These are phyloP conservation scores for Congeria kusceri DNA, from an alignment of 2,888 invertebrate species.

Conservation along the genomic window DNA sequence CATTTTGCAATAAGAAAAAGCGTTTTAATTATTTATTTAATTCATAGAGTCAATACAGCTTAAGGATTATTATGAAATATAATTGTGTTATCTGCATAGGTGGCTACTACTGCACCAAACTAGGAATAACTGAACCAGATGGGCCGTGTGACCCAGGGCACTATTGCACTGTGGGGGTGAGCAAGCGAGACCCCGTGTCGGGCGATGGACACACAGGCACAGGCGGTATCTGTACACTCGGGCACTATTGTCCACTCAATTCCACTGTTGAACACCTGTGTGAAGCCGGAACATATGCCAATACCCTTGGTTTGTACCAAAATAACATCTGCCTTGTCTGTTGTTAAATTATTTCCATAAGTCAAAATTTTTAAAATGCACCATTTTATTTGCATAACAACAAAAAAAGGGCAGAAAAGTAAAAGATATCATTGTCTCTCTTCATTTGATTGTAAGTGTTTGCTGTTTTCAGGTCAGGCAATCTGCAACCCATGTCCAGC, in stretches of 20 bases:
- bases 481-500: slow-evolving; percentile 77
- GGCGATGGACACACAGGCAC: slow-evolving; percentile 69
- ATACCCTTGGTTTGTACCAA: slow-evolving; percentile 70
- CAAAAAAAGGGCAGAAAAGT: neutral
- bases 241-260: slow-evolving; percentile 81
- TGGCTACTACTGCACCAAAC: slow-evolving; percentile 80
- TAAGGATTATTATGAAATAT: too few species aligned
- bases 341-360: too few species aligned
- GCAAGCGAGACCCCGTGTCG: slow-evolving; percentile 74
- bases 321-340: too few species aligned
- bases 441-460: neutral
- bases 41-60: too few species aligned
- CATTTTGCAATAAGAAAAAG: too few species aligned
- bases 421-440: too few species aligned
- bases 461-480: slow-evolving; percentile 69
- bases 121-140: slow-evolving; percentile 75
- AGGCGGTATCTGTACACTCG: slow-evolving; percentile 79
- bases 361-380: neutral
- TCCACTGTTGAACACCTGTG: slow-evolving; percentile 73
- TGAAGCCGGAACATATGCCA: slow-evolving; percentile 79
- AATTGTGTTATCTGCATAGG: slow-evolving; percentile 66
- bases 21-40: too few species aligned
- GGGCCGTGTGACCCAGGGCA: slow-evolving; percentile 77
- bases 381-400: neutral
- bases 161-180: slow-evolving; percentile 79